Evolutionary conservation across 2,888 invertebrate species (phyloP).

Genomic region (Troilus luridus): DNA sequence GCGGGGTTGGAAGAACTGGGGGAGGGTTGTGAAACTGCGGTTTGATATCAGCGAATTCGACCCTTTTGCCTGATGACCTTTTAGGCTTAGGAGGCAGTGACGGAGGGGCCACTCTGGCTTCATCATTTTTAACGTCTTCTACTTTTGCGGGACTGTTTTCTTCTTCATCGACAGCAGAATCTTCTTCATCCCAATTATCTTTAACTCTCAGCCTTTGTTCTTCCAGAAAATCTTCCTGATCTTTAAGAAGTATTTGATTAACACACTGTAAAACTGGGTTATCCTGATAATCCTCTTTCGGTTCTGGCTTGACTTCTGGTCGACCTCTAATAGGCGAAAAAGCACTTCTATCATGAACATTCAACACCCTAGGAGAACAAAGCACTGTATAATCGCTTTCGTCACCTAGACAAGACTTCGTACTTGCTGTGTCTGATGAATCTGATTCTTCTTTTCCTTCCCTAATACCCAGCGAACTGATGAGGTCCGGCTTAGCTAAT

Average conservation of each 20-base stretch:
- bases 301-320: constrained; percentile 39
- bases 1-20: constrained; percentile 83
- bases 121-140: constrained; percentile 37
- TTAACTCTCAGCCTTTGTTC: constrained; percentile 66
- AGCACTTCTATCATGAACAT: constrained; percentile 63
- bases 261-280: constrained; percentile 90
- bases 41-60: constrained; percentile 61
- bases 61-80: constrained; percentile 59
- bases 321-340: constrained; percentile 62
- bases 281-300: constrained; percentile 74
- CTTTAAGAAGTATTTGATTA: constrained; percentile 86
- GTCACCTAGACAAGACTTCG: constrained; percentile 64
- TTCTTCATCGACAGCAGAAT: constrained; percentile 59
- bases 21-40: constrained; percentile 70
- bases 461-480: constrained; percentile 70
- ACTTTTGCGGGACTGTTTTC: constrained; percentile 49
- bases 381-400: constrained; percentile 62
- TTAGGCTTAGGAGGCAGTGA: constrained; percentile 62
- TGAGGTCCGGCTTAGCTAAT: constrained; percentile 70
- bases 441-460: constrained; percentile 65
- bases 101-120: constrained; percentile 59
- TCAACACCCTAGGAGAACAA: constrained; percentile 62
- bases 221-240: constrained; percentile 73
- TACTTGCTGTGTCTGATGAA: constrained; percentile 64
- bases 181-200: constrained; percentile 63